Base-by-base conservation (phyloP, 1,140 invertebrate species). In the Cyclina sinensis region DNA sequence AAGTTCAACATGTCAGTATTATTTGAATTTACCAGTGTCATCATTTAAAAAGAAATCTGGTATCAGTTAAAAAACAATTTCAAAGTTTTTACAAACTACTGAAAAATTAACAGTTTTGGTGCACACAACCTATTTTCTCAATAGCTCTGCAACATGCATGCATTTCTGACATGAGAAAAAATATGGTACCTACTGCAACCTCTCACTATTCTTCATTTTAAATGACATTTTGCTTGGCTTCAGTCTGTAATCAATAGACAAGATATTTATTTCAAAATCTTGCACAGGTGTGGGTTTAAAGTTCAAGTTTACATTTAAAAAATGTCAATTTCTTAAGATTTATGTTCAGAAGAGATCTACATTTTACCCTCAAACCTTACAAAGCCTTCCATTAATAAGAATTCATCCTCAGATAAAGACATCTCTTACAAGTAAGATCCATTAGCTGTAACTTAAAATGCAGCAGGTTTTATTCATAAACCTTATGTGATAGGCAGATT, bases 241-340 rank as follows among this genome's bases (percentile, higher is more conserved):
- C 65, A 70, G 37, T 70, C 65, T 70, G 32, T 37, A 37, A 70
- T 70, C 65, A 70, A 70, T 37, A 37, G 12, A 12, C 11, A 12
- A 70, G 65, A 70, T 7, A 70, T 70, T 70, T 37, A 35, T 30
- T 37, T 32, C 21, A 70, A 16, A 37, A 35, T 70, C 37, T 37
- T 14, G 65, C 65, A 70, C 65, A 70, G 65, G 65, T 70, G 65
- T 70, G 35, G 65, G 65, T 24, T 70, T 70, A 70, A 70, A 70
- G 65, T 1, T 70, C 32, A 70, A 35, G 65, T 70, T 39, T 21
- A 9, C 14, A 37, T 70, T 70, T 70, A 30, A 18, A 14, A 70
- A 70, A 35, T 27, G 32, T 70, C 65, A 70, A 70, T 70, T 70
- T 70, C 65, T 39, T 14, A 27, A 70, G 32, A 70, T 70, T 70